Base-by-base conservation (phyloP, 2,888 invertebrate genomes). In the Drosophila quinaria region DNA sequence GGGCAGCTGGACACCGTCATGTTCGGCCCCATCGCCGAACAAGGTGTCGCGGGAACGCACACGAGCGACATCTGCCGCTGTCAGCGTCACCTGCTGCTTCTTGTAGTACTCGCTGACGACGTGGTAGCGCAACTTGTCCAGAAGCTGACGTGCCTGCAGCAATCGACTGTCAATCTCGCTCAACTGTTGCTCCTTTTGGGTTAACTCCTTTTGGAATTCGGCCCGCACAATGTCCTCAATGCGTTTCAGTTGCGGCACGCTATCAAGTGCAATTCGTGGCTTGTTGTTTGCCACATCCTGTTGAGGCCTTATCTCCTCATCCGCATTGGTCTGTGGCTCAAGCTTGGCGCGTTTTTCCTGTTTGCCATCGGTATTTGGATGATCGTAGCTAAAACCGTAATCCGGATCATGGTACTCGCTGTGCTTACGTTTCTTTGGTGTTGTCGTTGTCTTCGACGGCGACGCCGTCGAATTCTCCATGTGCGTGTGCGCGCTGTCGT, bases 151-250 rank as follows among this genome's bases (percentile, higher is more conserved):
- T 1, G 94, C 94, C 80, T 94, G 93, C 39, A 93, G 94, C 80
- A 95, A 94, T 92, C 95, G 94, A 70, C 95, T 94, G 89, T 97
- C 95, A 66, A 97, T 95, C 55, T 95, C 93, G 70, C 95, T 93
- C 13, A 97, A 93, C 93, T 97, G 97, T 61, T 95, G 94, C 90
- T 96, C 95, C 87, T 96, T 95, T 1, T 93, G 90, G 51, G 94
- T 93, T 11, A 97, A 93, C 91, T 97, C 97, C 51, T 94, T 94
- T 47, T 94, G 93, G 93, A 97, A 97, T 92, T 97, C 96, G 65
- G 94, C 94, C 77, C 94, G 94, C 33, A 97, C 94, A 56, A 97
- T 95, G 29, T 93, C 92, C 75, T 94, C 93, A 68, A 95, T 58
- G n/a, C 74, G 74, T 25, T 69, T 55, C 0, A 55, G 5, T 41